These are phyloP conservation scores for Sphaerophoria taeniata DNA, from an alignment of 2,888 invertebrate species.

Conservation along the genomic window DNA sequence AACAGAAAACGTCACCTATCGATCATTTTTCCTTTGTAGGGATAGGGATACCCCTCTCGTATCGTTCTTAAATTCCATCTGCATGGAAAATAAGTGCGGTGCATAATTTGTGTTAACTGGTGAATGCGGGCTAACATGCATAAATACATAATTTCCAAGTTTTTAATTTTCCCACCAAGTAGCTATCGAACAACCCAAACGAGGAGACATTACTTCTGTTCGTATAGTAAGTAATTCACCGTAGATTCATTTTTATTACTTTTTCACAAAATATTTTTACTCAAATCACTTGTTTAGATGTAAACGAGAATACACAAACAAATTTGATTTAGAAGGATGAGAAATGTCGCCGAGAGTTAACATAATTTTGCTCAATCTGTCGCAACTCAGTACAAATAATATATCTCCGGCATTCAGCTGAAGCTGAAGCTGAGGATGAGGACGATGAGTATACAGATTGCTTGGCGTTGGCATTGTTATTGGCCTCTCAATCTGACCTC, in stretches of 20 bases:
- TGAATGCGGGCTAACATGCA: slow-evolving; percentile 14
- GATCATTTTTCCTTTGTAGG: no score
- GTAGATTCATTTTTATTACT: slow-evolving; percentile 11
- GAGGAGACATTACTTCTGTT: no score
- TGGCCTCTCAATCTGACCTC: slow-evolving; percentile 71
- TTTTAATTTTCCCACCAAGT: slow-evolving; percentile 60
- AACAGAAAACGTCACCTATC: slow-evolving; percentile 60
- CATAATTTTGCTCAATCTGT: slow-evolving; percentile 37
- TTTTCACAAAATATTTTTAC: slow-evolving; percentile 21
- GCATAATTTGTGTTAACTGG: not conserved
- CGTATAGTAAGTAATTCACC: slow-evolving; percentile 28
- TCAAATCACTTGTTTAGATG: slow-evolving; percentile 15
- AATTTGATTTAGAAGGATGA: slow-evolving; percentile 61
- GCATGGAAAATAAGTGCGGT: slow-evolving; percentile 28
- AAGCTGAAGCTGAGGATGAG: slow-evolving; percentile 35
- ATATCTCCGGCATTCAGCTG: not conserved
- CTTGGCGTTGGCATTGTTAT: slow-evolving; percentile 58
- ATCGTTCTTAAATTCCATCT: slow-evolving; percentile 61
- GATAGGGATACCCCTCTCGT: slow-evolving; percentile 57
- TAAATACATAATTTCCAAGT: slow-evolving; percentile 3
- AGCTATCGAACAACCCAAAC: not conserved
- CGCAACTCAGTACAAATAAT: slow-evolving; percentile 20
- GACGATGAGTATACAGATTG: slow-evolving; percentile 9
- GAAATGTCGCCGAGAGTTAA: slow-evolving; percentile 54
- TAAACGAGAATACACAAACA: slow-evolving; percentile 12